These are phyloP conservation scores for Oligia strigilis DNA, from an alignment of 2,888 invertebrate genomes.

Conservation along the genomic window DNA sequence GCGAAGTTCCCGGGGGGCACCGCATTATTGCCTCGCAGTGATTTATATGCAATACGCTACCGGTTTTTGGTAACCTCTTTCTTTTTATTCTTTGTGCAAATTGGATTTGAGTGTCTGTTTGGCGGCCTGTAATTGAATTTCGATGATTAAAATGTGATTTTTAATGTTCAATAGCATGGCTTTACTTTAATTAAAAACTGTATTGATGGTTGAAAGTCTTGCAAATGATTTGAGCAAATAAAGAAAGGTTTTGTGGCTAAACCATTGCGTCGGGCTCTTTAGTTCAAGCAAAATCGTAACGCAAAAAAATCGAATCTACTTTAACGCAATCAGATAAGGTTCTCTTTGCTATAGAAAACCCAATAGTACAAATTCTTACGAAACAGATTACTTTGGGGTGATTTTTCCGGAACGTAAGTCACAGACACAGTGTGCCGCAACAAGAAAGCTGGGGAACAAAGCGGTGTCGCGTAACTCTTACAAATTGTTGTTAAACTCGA, in stretches of 20 bases:
- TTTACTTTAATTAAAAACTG: slow-evolving; percentile 36
- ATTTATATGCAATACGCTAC: slow-evolving; percentile 85
- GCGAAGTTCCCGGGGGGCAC: slow-evolving; percentile 77
- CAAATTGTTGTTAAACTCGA: slow-evolving; percentile 73
- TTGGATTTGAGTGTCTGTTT: slow-evolving; percentile 33
- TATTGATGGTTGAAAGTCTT: slow-evolving; percentile 29
- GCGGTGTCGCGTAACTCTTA: slow-evolving; percentile 64
- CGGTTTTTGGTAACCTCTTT: slow-evolving; percentile 74
- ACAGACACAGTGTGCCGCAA: slow-evolving; percentile 60
- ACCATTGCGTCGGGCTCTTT: slow-evolving; percentile 13
- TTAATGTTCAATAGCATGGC: slow-evolving; percentile 13
- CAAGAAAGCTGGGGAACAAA: slow-evolving; percentile 56
- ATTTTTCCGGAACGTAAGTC: slow-evolving; percentile 65
- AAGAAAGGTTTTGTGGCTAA: background rate
- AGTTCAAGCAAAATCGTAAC: background rate
- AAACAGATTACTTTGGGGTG: slow-evolving; percentile 43
- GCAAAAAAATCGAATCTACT: slow-evolving; percentile 27
- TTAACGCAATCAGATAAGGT: slow-evolving; percentile 40
- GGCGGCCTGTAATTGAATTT: slow-evolving; percentile 53
- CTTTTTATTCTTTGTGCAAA: slow-evolving; percentile 61
- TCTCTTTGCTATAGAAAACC: slow-evolving; percentile 27
- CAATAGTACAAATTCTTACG: slow-evolving; percentile 39
- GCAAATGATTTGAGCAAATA: background rate
- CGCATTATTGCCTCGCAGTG: slow-evolving; percentile 87
- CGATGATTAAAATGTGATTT: slow-evolving; percentile 32